These are phyloP conservation scores for Morbakka virulenta DNA, from an alignment of 30 jellyfish, hydroid and myxozoan genomes.

Conservation along the genomic window DNA sequence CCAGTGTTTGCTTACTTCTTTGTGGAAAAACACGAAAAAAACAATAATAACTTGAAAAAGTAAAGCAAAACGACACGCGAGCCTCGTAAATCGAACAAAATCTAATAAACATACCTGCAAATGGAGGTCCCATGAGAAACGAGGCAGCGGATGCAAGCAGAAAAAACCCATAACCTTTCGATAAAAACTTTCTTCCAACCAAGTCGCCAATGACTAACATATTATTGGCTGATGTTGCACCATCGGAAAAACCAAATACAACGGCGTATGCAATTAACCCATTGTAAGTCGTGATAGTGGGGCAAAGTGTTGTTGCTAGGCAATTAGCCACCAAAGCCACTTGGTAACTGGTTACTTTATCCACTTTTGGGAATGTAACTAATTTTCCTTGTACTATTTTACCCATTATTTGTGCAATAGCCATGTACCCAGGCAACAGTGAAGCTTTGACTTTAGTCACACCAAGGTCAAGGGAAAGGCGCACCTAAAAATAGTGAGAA, in stretches of 20 bases:
- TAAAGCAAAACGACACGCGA: too few species aligned
- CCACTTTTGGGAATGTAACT: slow-evolving; percentile 52
- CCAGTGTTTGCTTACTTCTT: too few species aligned
- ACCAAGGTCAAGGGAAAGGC: slow-evolving; percentile 67
- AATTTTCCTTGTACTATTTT: slow-evolving; percentile 76
- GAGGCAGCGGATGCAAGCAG: slow-evolving; percentile 70
- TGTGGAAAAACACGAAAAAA: too few species aligned
- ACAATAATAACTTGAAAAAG: too few species aligned
- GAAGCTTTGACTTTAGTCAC: slow-evolving; percentile 63
- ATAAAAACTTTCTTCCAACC: slow-evolving; percentile 62
- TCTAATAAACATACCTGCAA: slow-evolving; percentile 82
- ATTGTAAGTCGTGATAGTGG: slow-evolving; percentile 44
- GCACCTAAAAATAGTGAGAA: slow-evolving; percentile 36
- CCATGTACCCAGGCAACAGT: slow-evolving; percentile 76
- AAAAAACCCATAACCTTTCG: slow-evolving; percentile 66
- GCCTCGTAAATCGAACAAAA: not conserved
- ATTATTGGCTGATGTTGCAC: slow-evolving; percentile 64
- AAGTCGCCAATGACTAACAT: slow-evolving; percentile 85
- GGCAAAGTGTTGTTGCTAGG: slow-evolving; percentile 82
- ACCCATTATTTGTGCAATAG: slow-evolving; percentile 79
- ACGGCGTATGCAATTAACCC: slow-evolving; percentile 67
- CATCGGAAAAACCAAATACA: slow-evolving; percentile 83
- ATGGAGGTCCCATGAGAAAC: slow-evolving; percentile 87
- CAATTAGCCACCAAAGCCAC: slow-evolving; percentile 68
- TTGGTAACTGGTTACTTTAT: slow-evolving; percentile 67